Evolutionary conservation across 2,888 invertebrate species (phyloP).

Genomic region (Lasioglossum zephyrum): DNA sequence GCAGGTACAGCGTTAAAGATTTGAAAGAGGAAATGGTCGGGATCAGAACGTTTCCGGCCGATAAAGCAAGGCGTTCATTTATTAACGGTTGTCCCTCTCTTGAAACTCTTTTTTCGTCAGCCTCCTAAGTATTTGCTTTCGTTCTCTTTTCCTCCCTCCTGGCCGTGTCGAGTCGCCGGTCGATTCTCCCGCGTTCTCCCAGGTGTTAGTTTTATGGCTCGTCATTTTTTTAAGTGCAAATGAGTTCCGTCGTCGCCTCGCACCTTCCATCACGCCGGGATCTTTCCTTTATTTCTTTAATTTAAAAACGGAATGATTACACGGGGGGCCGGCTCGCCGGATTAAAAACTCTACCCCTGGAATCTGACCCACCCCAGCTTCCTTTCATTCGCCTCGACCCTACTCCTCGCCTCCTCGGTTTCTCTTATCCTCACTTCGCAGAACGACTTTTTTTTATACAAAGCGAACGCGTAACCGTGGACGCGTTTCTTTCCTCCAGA

Average conservation of each 20-base stretch:
- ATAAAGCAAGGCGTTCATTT: conserved; percentile 82
- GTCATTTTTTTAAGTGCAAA: conserved; percentile 84
- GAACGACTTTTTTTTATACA: conserved; percentile 59
- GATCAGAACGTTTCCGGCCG: conserved; percentile 83
- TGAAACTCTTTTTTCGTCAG: conserved; percentile 48
- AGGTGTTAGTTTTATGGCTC: conserved; percentile 83
- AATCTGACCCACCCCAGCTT: conserved; percentile 53
- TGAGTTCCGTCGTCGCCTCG: conserved; percentile 77
- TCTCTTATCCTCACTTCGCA: conserved; percentile 58
- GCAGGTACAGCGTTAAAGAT: conserved; percentile 74
- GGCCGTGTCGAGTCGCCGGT: conserved; percentile 21
- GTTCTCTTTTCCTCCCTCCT: conserved; percentile 30
- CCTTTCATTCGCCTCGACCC: conserved; percentile 45
- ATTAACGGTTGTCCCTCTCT: conserved; percentile 78
- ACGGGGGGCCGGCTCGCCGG: conserved; percentile 71
- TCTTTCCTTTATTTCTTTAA: conserved; percentile 78
- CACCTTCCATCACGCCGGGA: conserved; percentile 56
- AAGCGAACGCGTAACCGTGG: conserved; percentile 41
- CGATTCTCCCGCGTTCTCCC: conserved; percentile 69
- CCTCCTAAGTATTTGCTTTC: conserved; percentile 46
- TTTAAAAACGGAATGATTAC: conserved; percentile 80
- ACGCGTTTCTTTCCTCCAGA: conserved; percentile 41
- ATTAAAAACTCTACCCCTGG: conserved; percentile 75
- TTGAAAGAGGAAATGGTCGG: conserved; percentile 78
- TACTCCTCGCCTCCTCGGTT: conserved; percentile 37